These are phyloP conservation scores for Triplophysa tibetana DNA, from an alignment of 2,113 vertebrate genomes.

Conservation along the genomic window DNA sequence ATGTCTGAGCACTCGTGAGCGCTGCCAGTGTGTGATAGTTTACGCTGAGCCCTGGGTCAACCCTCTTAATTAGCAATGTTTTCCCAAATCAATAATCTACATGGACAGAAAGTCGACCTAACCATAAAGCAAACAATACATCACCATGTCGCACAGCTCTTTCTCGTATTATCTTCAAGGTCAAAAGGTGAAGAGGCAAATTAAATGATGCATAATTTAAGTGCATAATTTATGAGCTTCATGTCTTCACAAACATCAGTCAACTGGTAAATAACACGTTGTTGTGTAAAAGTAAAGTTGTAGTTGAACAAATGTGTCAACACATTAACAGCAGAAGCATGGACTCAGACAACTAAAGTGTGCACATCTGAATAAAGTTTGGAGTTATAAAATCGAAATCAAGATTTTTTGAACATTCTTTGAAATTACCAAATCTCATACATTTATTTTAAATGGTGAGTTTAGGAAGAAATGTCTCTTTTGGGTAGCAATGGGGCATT, in stretches of 20 bases:
- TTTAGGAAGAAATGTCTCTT: neutral
- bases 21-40: constrained; percentile 20
- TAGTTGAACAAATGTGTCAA: neutral
- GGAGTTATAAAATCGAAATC: neutral
- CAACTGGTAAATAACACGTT: neutral
- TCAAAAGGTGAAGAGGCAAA: neutral
- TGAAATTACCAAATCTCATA: neutral
- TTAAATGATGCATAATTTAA: neutral
- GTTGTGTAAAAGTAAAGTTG: neutral
- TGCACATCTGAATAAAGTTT: neutral
- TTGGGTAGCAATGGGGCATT: neutral
- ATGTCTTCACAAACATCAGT: constrained; percentile 1
- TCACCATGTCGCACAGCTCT: neutral
- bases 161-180: neutral
- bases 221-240: neutral
- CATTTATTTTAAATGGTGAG: neutral
- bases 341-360: neutral
- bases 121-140: constrained; percentile 1
- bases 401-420: neutral
- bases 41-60: neutral
- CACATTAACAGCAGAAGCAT: neutral
- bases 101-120: neutral
- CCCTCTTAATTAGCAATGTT: constrained; percentile 3
- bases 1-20: constrained; percentile 23
- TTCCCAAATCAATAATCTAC: constrained; percentile 3